phyloP scores from a whole-genome alignment of 2,888 invertebrate genomes.

The Lepetodrilus schrolli region DNA sequence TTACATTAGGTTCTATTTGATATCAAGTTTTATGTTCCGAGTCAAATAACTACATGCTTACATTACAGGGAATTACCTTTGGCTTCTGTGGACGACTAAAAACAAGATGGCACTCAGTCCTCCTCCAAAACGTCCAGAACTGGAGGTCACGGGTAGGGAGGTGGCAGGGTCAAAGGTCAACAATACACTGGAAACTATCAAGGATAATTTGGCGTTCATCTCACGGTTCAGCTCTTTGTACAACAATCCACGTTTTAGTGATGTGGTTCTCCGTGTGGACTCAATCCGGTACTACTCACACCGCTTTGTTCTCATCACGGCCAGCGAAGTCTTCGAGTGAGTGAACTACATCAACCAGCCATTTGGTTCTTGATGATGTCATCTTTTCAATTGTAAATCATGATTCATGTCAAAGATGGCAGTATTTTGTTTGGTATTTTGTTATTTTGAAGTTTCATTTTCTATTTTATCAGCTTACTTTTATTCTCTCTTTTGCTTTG shows the following conservation, averaged over 20 bases:
- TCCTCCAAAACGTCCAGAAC: not conserved
- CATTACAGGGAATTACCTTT: not conserved
- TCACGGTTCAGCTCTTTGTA: conserved; percentile 56
- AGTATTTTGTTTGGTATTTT: no score
- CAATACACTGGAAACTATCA: conserved; percentile 40
- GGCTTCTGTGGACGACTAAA: not conserved
- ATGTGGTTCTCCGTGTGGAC: conserved; percentile 60
- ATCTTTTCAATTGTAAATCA: no score
- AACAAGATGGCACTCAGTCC: not conserved
- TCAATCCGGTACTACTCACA: conserved; percentile 59
- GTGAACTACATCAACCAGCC: no score
- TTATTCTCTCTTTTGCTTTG: no score
- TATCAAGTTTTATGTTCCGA: no score
- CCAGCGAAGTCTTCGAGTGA: conserved; percentile 70
- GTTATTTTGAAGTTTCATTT: not conserved
- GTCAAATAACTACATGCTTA: not conserved
- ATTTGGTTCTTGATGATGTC: no score
- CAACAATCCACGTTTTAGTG: conserved; percentile 59
- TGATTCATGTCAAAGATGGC: no score
- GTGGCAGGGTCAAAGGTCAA: not conserved
- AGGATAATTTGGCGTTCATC: conserved; percentile 52
- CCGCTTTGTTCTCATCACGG: conserved; percentile 62
- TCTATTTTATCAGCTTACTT: not conserved
- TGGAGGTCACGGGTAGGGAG: not conserved
- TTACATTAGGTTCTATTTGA: no score